Percentiles rank a stretch among this genome's conserved stretches.
Conservation (phyloP, 2,888 invertebrate species). For the Oxytorus armatus region DNA sequence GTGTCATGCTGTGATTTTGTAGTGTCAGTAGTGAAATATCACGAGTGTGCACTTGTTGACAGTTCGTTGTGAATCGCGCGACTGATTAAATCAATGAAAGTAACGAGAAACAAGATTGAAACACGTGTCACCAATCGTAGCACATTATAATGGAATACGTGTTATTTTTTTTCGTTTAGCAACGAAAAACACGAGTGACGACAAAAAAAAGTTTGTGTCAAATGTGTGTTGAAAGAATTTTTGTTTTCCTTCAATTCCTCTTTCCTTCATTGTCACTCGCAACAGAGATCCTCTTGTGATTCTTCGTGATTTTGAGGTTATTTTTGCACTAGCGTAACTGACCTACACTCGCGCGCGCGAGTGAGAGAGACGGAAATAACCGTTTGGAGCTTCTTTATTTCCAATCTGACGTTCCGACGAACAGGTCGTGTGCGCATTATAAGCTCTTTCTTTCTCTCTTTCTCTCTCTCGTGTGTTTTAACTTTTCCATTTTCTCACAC, state of each 20-base stretch:
- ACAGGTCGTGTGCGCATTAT: slow-evolving; percentile 54
- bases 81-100: slow-evolving; percentile 14
- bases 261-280: neutral
- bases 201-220: neutral
- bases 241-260: neutral
- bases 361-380: slow-evolving; percentile 8
- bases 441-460: slow-evolving; percentile 8
- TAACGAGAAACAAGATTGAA: slow-evolving; percentile 24
- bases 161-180: slow-evolving; percentile 22
- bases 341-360: slow-evolving; percentile 62
- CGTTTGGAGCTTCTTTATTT: slow-evolving; percentile 62
- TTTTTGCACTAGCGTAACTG: slow-evolving; percentile 69
- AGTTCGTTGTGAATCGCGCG: slow-evolving; percentile 36
- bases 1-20: slow-evolving; percentile 4
- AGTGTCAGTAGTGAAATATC: slow-evolving; percentile 51
- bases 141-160: slow-evolving; percentile 38
- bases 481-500: slow-evolving; percentile 4
- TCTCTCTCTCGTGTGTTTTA: neutral
- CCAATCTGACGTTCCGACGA: slow-evolving; percentile 66
- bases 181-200: slow-evolving; percentile 14
- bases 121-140: slow-evolving; percentile 10
- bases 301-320: slow-evolving; percentile 68
- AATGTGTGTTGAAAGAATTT: neutral
- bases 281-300: neutral
- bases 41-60: slow-evolving; percentile 54